Evolutionary conservation across 2,113 vertebrate genomes (phyloP), one percentile per base, ranked within the genome.

Genomic region (Chionomys nivalis): DNA sequence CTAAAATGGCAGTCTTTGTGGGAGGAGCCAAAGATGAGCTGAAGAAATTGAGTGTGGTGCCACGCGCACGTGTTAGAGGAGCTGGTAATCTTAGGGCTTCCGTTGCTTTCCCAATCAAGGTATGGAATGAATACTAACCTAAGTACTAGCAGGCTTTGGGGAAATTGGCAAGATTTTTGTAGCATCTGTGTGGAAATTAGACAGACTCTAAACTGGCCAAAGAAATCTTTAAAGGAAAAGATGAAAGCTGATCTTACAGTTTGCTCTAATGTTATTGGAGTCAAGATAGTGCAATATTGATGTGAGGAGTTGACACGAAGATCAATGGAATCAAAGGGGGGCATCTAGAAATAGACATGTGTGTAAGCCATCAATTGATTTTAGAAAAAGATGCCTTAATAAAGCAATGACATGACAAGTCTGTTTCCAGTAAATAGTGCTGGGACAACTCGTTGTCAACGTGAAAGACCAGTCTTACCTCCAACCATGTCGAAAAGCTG

Each of bases 221-320:
- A 77, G 52, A 83, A 63, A 90, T 90, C n/a, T 75, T 82, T 83
- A 94, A 83, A 39, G 77, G 63, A 47, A 93, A 90, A 94, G 21
- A 61, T 78, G 26, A 19, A 93, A 75, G 31, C 70, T 63, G 39
- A 19, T 90, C 75, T 89, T 90, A 78, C 75, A 47, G 65, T 47
- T 44, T 70, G 33, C 24, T 93, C 1, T 92, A 87, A 95, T 73
- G 11, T 36, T 77, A 75, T 4, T 36, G 55, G 81, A 72, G 36
- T 90, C 36, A 79, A 70, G n/a, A 76, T 33, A 42, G 52, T 79
- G 16, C 90, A 55, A 65, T 92, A 26, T 49, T 85, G 72, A 39
- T 39, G 12, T 70, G 66, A 93, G 42, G 49, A 79, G 3, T 49
- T 75, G 83, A 79, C 26, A 65, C 44, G n/a, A 82, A 96, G 44